These are phyloP conservation scores for Desoria tigrina DNA, from an alignment of 2,888 invertebrate species.

Conservation along the genomic window DNA sequence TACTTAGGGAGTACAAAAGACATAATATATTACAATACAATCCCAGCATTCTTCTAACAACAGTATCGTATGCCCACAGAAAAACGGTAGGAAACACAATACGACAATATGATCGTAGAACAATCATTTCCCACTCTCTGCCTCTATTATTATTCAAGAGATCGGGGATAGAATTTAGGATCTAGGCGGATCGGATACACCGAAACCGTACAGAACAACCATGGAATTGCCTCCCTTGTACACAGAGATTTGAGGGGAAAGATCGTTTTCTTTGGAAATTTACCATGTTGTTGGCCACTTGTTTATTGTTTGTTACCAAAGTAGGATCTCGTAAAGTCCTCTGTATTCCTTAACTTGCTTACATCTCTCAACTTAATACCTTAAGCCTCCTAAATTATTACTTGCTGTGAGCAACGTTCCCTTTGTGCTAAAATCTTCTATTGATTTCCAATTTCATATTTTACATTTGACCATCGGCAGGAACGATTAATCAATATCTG, in stretches of 20 bases:
- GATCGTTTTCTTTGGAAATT: conserved; percentile 29
- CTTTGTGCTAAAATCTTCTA: neutral
- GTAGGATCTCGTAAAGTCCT: conserved; percentile 37
- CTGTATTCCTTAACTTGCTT: conserved; percentile 33
- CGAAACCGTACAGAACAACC: conserved; percentile 19
- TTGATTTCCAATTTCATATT: no score
- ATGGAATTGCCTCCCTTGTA: conserved; percentile 12
- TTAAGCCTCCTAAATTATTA: conserved; percentile 45
- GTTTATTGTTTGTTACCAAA: conserved; percentile 47
- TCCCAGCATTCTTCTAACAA: neutral
- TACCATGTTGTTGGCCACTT: conserved; percentile 48
- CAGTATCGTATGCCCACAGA: conserved; percentile 16
- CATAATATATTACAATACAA: conserved; percentile 18
- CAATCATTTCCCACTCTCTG: conserved; percentile 29
- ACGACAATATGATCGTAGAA: conserved; percentile 31
- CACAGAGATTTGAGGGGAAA: conserved; percentile 2
- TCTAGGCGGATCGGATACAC: conserved; percentile 25
- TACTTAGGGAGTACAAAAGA: conserved; percentile 30
- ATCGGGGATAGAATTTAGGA: neutral
- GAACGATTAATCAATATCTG: conserved; percentile 17
- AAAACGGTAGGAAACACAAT: conserved; percentile 16
- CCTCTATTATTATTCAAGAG: conserved; percentile 4
- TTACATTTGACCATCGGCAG: neutral
- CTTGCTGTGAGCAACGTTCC: conserved; percentile 15
- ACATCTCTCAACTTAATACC: conserved; percentile 34